Evolutionary conservation across 2,888 invertebrate genomes (phyloP).

Genomic region (Conus canariensis): DNA sequence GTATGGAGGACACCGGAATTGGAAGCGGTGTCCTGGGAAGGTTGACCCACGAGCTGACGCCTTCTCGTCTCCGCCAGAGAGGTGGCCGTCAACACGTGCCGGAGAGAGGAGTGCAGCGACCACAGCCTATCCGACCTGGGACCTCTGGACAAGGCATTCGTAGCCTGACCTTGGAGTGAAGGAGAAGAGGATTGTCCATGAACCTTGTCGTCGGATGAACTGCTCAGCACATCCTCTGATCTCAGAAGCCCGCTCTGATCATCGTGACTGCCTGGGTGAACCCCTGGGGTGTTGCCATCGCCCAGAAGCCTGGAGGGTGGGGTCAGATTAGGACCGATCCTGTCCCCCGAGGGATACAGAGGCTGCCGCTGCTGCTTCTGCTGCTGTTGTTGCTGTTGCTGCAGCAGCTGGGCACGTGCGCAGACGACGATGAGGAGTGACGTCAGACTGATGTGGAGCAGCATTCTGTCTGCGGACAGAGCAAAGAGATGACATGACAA

Average conservation of each 20-base stretch:
- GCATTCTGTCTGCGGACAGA: conserved; percentile 2
- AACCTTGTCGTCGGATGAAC: not conserved
- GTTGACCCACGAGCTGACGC: not conserved
- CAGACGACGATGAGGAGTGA: not conserved
- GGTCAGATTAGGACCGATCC: not conserved
- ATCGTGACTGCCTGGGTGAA: not conserved
- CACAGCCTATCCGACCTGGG: not conserved
- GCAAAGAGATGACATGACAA: not conserved
- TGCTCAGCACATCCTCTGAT: not conserved
- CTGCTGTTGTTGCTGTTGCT: not conserved
- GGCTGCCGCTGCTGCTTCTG: not conserved
- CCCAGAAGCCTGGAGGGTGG: not conserved
- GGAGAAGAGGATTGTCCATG: not conserved
- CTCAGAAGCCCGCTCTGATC: not conserved
- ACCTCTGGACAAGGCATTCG: not conserved
- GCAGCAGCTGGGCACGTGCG: not conserved
- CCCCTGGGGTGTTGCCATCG: not conserved
- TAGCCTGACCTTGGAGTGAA: not conserved
- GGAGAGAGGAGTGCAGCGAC: not conserved
- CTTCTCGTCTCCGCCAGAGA: not conserved
- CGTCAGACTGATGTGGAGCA: not conserved
- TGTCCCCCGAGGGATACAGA: not conserved
- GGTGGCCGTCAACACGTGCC: not conserved
- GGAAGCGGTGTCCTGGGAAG: not conserved
- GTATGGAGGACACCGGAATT: not conserved